Evolutionary conservation across 2,113 vertebrate genomes (phyloP).

Genomic region (Donacobius atricapilla): DNA sequence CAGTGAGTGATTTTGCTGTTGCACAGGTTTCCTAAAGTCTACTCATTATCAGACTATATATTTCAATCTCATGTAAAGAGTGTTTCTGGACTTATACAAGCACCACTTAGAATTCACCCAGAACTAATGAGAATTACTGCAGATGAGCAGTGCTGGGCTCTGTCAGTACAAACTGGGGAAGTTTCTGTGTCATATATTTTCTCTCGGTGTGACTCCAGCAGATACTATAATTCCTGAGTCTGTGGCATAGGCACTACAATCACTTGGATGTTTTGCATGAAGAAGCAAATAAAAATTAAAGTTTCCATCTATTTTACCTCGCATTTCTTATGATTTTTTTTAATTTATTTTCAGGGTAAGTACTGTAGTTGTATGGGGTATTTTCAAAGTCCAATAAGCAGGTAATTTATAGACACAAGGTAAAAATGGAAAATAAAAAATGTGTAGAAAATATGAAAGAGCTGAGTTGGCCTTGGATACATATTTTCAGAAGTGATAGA

Average conservation of each 20-base stretch:
- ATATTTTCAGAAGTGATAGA: background rate
- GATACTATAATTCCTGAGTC: background rate
- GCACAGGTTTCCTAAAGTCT: background rate
- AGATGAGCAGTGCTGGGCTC: background rate
- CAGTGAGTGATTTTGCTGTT: fast-evolving
- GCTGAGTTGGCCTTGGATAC: background rate
- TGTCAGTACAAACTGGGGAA: background rate
- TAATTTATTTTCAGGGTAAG: background rate
- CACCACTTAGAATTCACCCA: background rate
- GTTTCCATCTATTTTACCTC: background rate
- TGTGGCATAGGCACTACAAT: background rate
- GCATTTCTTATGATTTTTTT: background rate
- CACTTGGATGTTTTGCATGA: background rate
- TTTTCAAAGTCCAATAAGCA: background rate
- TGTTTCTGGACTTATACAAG: background rate
- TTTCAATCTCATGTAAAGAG: background rate
- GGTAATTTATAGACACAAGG: background rate
- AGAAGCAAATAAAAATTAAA: background rate
- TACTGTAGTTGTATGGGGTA: background rate
- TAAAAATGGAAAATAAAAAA: background rate
- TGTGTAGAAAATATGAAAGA: background rate
- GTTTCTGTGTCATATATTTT: background rate
- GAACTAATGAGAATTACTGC: background rate
- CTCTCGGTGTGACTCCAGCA: background rate
- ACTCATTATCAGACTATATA: background rate